Evolutionary conservation across 2,888 invertebrate species (phyloP), one percentile per base, ranked within the genome.

Genomic region (Chydorus sphaericus): DNA sequence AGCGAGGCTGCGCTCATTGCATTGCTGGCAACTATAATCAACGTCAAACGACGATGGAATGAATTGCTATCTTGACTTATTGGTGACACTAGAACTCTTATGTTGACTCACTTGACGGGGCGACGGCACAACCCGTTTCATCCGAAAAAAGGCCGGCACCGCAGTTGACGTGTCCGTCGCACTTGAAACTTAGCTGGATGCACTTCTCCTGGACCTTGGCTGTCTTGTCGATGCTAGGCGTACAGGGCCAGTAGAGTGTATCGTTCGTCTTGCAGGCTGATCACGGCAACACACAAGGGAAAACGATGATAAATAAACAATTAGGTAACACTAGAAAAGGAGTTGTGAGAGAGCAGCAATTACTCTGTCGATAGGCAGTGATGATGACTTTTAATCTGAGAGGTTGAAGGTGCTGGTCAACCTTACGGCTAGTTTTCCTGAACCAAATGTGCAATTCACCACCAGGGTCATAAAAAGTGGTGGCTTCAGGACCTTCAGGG

Each of bases 91-190:
- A n/a, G n/a, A 36, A 36, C 52, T 26, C 11, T 36, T 52, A n/a
- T n/a, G n/a, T n/a, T n/a, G n/a, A n/a, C n/a, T n/a, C n/a, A 49
- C 55, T 48, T n/a, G 36, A 36, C n/a, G 26, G 18, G 10, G 36
- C 48, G 7, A 44, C 36, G n/a, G 31, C 48, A 23, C 57, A 57
- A 26, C 33, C 36, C 23, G 54, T 48, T 48, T 57, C 57, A 28
- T 57, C 57, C 18, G 31, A 44, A 36, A 54, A 33, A 10, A 51
- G 16, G 11, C 54, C 53, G 33, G 31, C 37, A 7, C 57, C 57
- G 29, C 57, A 57, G 28, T 57, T 57, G 31, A 57, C 54, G n/a
- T 54, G 57, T 30, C 57, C 54, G 33, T 57, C 57, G 20, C 57
- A 57, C 20, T 54, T 28, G 14, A 54, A 33, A n/a, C 20, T n/a